These are phyloP conservation scores for Ctenomys sociabilis DNA, from an alignment of 2,113 vertebrate species.

Conservation along the genomic window DNA sequence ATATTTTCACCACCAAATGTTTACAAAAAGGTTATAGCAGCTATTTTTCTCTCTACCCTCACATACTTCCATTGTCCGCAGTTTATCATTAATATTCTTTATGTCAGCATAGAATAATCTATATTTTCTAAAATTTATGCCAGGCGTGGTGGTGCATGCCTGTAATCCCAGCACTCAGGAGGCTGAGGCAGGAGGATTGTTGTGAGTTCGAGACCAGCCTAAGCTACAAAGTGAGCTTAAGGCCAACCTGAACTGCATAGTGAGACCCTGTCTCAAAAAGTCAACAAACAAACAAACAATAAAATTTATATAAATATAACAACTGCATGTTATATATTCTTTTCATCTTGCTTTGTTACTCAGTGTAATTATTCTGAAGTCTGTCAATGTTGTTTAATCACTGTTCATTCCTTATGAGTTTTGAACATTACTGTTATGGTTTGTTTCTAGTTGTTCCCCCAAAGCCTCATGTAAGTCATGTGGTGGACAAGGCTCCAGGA, in stretches of 20 bases:
- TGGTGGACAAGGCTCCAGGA: too few relatives aligned
- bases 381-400: neutral
- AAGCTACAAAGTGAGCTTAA: too few relatives aligned
- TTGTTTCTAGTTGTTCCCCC: too few relatives aligned
- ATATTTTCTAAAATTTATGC: slow-evolving; percentile 38
- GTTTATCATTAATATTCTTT: neutral
- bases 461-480: too few relatives aligned
- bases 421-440: neutral
- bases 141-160: too few relatives aligned
- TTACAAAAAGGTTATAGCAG: neutral
- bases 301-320: slow-evolving; percentile 36
- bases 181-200: too few relatives aligned
- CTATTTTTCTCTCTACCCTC: neutral
- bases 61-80: neutral
- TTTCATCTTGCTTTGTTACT: neutral
- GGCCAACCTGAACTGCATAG: too few relatives aligned
- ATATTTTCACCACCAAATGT: neutral
- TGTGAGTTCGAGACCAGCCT: too few relatives aligned
- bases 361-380: slow-evolving; percentile 10
- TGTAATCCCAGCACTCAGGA: too few relatives aligned
- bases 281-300: too few relatives aligned
- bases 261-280: too few relatives aligned
- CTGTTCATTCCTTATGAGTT: neutral
- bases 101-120: neutral
- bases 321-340: neutral